Base-by-base conservation (phyloP, 2,888 invertebrate genomes). In the Suillia variegata region DNA sequence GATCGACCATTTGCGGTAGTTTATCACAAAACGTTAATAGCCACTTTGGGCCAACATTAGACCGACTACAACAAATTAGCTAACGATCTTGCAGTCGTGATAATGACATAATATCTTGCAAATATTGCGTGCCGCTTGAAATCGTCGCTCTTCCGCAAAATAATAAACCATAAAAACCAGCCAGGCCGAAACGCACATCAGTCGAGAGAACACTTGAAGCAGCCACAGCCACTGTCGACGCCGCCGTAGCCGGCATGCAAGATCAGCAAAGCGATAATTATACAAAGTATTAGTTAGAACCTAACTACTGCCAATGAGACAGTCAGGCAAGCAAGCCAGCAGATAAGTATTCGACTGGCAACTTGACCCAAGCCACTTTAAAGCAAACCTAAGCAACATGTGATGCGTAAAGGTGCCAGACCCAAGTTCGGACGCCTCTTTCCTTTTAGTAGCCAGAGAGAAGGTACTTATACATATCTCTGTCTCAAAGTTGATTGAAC, bases 331-430 rank as follows among this genome's bases (percentile, higher is more conserved):
- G n/a, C n/a, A n/a, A n/a, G n/a, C n/a, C n/a, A n/a, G n/a, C n/a
- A n/a, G n/a, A n/a, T n/a, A n/a, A n/a, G n/a, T n/a, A n/a, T n/a
- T n/a, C 34, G 50, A 24, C 52, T 13, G 31, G 24, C 38, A 45
- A 54, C 47, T 54, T 54, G 47, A 54, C 54, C 54, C 22, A 54
- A 47, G 47, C 47, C 10, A 45, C 45, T 59, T 58, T 56, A 56
- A 48, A 59, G 17, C 26, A 6, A 33, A 47, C 18, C 24, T 24
- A 49, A 63, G 58, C 56, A 52, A 54, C 55, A 65, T 67, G 68
- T 71, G 76, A 76, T 77, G 77, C 77, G 77, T 77, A 75, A 77
- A 77, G 77, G 77, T 77, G 77, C 70, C 69, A 75, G 73, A 69
- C 67, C 54, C 45, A n/a, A n/a, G n/a, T n/a, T n/a, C n/a, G n/a